Conservation (phyloP, 2,888 invertebrate genomes). For the Rugalucina vietnamica region DNA sequence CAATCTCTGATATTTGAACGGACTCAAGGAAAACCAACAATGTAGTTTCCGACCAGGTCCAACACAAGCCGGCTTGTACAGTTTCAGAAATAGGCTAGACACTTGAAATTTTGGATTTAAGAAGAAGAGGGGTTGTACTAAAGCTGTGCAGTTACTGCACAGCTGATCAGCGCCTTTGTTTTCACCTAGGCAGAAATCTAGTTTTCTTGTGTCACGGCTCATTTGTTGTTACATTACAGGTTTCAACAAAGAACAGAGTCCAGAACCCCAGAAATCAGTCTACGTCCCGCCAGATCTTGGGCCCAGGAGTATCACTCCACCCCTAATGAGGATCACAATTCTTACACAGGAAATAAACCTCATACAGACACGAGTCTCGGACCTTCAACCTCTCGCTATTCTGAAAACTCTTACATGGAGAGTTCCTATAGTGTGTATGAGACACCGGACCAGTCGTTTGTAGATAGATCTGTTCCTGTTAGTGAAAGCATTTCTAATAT, state of each 20-base stretch:
- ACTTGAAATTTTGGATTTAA: too few species aligned
- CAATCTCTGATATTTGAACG: too few species aligned
- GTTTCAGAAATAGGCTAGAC: too few species aligned
- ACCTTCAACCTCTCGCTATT: background rate
- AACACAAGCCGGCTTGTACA: too few species aligned
- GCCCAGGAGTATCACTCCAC: background rate
- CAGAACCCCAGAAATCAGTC: background rate
- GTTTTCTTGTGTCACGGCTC: too few species aligned
- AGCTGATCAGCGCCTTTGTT: too few species aligned
- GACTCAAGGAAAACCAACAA: too few species aligned
- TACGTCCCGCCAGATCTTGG: background rate
- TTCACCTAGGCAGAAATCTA: too few species aligned
- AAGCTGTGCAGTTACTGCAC: too few species aligned
- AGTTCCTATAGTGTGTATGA: conserved; percentile 32
- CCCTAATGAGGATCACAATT: background rate
- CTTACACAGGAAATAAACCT: background rate
- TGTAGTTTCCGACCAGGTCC: too few species aligned
- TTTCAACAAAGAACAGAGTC: background rate
- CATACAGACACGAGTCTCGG: background rate
- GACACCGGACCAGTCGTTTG: conserved; percentile 41
- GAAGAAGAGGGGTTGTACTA: too few species aligned
- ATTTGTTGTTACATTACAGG: background rate
- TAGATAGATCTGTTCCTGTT: background rate
- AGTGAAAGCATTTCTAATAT: background rate
- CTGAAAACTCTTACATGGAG: conserved; percentile 1